phyloP scores from a whole-genome alignment of 1,140 invertebrate species.

The Musca vetustissima region DNA sequence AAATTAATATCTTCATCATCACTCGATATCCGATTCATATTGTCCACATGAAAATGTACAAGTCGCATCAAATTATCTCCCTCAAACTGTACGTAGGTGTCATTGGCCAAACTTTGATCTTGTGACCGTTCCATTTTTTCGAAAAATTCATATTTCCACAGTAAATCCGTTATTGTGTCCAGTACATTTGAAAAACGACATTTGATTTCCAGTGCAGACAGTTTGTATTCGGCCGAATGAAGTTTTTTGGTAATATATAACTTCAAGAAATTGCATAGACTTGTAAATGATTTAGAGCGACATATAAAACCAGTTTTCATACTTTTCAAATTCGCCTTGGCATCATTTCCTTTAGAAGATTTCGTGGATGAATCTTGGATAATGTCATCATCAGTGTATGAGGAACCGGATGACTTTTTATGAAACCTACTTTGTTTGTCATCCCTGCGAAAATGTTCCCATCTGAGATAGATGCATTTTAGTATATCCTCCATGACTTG shows the following conservation, averaged over 20 bases:
- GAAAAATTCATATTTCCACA: conserved; percentile 47
- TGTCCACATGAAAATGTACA: conserved; percentile 40
- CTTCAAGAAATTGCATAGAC: conserved; percentile 45
- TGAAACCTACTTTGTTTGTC: background rate
- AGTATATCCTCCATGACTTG: conserved; percentile 46
- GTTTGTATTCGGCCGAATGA: conserved; percentile 46
- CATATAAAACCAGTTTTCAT: conserved; percentile 46
- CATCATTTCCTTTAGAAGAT: conserved; percentile 5
- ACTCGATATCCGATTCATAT: conserved; percentile 43
- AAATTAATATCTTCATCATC: conserved; percentile 43
- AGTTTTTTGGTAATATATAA: conserved; percentile 46
- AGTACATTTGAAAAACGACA: conserved; percentile 40
- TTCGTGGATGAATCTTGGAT: conserved; percentile 17
- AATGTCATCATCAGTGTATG: conserved; percentile 27
- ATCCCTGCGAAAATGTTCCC: conserved; percentile 38
- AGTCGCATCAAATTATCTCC: conserved; percentile 43
- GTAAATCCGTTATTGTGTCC: conserved; percentile 43
- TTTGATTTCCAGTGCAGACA: conserved; percentile 34
- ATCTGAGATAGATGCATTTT: conserved; percentile 46
- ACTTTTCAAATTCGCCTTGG: background rate
- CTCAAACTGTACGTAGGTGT: conserved; percentile 31
- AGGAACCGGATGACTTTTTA: background rate
- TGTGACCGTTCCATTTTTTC: conserved; percentile 45
- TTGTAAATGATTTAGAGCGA: conserved; percentile 33
- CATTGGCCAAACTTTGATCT: conserved; percentile 23